phyloP scores from a whole-genome alignment of 2,888 invertebrate species.

The Furcula furcula region DNA sequence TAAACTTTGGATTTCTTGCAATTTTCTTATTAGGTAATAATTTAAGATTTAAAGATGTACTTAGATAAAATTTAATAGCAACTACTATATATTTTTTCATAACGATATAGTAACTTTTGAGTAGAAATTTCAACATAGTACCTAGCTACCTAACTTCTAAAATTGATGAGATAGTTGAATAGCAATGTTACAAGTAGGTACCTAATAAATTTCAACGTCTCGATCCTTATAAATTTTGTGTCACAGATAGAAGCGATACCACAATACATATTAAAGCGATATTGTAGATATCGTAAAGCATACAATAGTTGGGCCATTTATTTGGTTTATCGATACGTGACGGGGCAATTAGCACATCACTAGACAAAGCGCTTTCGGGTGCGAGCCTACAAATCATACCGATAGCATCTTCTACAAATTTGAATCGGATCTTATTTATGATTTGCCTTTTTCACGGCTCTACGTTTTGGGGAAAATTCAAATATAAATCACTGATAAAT shows the following conservation, averaged over 20 bases:
- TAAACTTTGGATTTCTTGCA: constrained; percentile 12
- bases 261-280: constrained; percentile 20
- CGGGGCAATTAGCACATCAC: constrained; percentile 75
- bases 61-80: too few species aligned
- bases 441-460: constrained; percentile 82
- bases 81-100: too few species aligned
- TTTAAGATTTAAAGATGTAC: not conserved
- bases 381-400: constrained; percentile 79
- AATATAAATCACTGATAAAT: constrained; percentile 78
- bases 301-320: constrained; percentile 35
- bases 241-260: constrained; percentile 7
- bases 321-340: constrained; percentile 61
- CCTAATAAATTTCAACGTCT: constrained; percentile 4
- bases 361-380: constrained; percentile 75
- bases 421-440: constrained; percentile 83
- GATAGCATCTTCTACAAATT: constrained; percentile 83
- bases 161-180: too few species aligned
- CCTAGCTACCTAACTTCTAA: too few species aligned
- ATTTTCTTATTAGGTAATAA: constrained; percentile 2
- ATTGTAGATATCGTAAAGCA: constrained; percentile 30
- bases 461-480: constrained; percentile 77
- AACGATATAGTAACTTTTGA: too few species aligned
- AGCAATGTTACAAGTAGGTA: not conserved
- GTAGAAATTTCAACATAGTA: too few species aligned
- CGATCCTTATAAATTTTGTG: constrained; percentile 4